phyloP scores from a whole-genome alignment of 2,113 vertebrate species.

The Bujurquina vittata region DNA sequence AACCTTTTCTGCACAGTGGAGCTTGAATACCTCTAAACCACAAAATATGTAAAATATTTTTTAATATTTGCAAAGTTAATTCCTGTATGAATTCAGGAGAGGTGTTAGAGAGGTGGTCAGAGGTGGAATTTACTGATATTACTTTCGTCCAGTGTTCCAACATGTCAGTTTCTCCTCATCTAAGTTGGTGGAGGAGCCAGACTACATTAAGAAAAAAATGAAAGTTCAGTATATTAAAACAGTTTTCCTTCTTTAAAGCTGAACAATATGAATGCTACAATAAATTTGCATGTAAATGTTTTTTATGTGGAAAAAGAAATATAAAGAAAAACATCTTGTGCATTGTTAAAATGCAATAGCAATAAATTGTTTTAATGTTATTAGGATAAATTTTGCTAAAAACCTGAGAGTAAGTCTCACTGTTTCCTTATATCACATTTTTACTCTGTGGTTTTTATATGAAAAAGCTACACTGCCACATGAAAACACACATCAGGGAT shows the following conservation, averaged over 20 bases:
- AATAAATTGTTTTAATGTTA: too few relatives aligned
- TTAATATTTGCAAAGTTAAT: constrained; percentile 38
- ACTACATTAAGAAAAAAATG: background rate
- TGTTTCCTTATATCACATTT: background rate
- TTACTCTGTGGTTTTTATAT: background rate
- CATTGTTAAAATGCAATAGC: background rate
- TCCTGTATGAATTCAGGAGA: constrained; percentile 20
- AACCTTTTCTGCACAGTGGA: background rate
- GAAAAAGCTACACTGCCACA: background rate
- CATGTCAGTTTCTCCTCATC: background rate
- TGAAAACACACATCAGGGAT: background rate
- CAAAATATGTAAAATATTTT: too few relatives aligned
- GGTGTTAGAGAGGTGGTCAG: background rate
- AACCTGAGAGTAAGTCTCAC: background rate
- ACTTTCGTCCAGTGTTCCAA: background rate
- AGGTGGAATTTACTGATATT: constrained; percentile 20
- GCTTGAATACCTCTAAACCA: constrained; percentile 6
- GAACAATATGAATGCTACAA: background rate
- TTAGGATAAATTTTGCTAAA: background rate
- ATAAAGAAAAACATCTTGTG: background rate
- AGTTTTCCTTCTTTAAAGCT: background rate
- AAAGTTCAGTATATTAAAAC: background rate
- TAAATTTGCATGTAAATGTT: background rate
- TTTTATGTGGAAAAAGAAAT: background rate
- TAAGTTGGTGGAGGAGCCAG: background rate